Conservation (phyloP, 2,113 vertebrate species). For the Callipepla californica region DNA sequence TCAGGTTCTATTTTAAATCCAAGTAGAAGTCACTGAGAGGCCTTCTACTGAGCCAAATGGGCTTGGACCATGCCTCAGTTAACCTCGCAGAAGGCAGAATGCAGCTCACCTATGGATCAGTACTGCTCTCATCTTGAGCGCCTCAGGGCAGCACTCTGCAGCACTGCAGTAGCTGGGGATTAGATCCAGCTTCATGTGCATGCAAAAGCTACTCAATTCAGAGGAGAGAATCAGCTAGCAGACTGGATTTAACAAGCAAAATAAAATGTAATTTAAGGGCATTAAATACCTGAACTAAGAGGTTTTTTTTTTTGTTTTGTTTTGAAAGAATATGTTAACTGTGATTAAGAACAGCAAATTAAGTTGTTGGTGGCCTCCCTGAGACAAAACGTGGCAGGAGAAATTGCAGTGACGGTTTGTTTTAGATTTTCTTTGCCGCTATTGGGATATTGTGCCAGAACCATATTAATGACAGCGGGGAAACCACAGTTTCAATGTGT, state of each 20-base stretch:
- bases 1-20: not conserved
- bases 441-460: not conserved
- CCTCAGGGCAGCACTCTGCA: not conserved
- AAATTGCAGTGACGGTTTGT: not conserved
- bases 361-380: not conserved
- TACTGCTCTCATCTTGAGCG: not conserved
- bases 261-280: not conserved
- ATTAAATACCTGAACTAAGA: not conserved
- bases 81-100: not conserved
- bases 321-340: not conserved
- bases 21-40: not conserved
- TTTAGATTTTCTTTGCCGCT: not conserved
- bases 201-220: not conserved
- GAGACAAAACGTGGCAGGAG: not conserved
- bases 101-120: not conserved
- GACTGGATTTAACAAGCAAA: not conserved
- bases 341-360: not conserved
- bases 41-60: not conserved
- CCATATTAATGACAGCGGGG: not conserved
- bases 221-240: not conserved
- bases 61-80: not conserved
- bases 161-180: not conserved
- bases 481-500: not conserved
- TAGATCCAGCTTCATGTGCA: not conserved
- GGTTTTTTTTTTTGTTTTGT: not conserved